These are phyloP conservation scores for Alcedo quadribrachys DNA, from an alignment of 2,797 vertebrate species.

Conservation along the genomic window DNA sequence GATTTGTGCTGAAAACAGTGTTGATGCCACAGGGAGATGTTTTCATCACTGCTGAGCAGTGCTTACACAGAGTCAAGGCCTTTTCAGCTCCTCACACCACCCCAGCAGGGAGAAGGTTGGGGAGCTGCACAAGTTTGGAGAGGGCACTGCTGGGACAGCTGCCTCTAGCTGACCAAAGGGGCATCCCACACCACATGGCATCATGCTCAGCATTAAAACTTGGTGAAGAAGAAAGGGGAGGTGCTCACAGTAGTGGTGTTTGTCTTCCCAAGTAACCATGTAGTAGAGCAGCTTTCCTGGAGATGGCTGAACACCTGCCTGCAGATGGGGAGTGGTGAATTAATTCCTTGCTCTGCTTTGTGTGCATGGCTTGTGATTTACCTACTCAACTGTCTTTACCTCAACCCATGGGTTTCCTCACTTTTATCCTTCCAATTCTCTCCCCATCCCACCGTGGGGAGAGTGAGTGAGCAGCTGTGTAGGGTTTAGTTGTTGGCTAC, in stretches of 20 bases:
- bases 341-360: background rate
- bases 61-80: too few species aligned
- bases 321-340: background rate
- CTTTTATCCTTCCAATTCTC: background rate
- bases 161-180: background rate
- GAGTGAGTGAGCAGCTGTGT: background rate
- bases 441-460: background rate
- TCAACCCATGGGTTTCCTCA: background rate
- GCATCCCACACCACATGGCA: background rate
- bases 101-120: background rate
- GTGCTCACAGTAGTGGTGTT: too few species aligned
- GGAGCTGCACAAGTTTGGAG: background rate
- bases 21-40: too few species aligned
- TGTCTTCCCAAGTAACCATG: too few species aligned
- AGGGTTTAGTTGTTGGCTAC: background rate
- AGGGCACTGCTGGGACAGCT: background rate
- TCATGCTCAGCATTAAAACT: background rate
- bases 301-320: background rate
- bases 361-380: background rate
- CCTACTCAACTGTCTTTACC: background rate
- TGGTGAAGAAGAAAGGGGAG: background rate
- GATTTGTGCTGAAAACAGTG: too few species aligned
- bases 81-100: background rate
- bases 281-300: background rate
- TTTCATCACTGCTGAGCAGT: too few species aligned